Conservation (phyloP, 2,797 vertebrate genomes). For the Coregonus suidteri region DNA sequence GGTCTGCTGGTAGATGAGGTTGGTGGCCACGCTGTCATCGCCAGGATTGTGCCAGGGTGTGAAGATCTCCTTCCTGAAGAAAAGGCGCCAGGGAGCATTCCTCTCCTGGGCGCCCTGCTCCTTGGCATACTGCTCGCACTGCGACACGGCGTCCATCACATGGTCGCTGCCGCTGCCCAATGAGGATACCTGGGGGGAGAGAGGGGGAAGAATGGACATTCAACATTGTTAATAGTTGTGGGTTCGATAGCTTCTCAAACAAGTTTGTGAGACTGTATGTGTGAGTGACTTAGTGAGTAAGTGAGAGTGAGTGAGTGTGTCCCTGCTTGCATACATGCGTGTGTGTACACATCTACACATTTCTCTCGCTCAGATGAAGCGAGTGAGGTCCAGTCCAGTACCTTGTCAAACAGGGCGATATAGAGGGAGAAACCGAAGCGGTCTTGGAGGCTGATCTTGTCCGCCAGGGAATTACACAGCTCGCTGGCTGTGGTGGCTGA, state of each 20-base stretch:
- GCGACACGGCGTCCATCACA: constrained; percentile 96
- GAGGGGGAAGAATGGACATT: too few species aligned
- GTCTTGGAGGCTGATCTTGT: constrained; percentile 91
- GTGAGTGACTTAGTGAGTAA: too few species aligned
- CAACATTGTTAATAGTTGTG: too few species aligned
- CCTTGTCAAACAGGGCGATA: constrained; percentile 98
- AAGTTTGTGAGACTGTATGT: background rate
- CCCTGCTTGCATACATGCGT: constrained; percentile 9
- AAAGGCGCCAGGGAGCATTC: constrained; percentile 94
- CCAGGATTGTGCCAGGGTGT: constrained; percentile 90
- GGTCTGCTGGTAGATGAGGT: constrained; percentile 95
- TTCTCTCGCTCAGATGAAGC: too few species aligned
- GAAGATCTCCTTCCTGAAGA: constrained; percentile 98
- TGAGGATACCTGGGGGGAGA: constrained; percentile 84
- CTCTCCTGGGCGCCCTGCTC: constrained; percentile 97
- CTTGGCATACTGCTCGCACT: constrained; percentile 97
- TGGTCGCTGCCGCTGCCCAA: constrained; percentile 94
- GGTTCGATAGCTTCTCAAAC: background rate
- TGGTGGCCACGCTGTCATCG: constrained; percentile 88
- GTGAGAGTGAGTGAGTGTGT: background rate
- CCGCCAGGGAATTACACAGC: constrained; percentile 88
- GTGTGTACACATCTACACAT: too few species aligned
- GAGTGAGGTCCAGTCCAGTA: constrained; percentile 76
- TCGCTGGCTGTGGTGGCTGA: constrained; percentile 94
- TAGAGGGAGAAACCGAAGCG: constrained; percentile 96